These are phyloP conservation scores for Bathynomus jamesi DNA, from an alignment of 1,140 invertebrate genomes.

Conservation along the genomic window DNA sequence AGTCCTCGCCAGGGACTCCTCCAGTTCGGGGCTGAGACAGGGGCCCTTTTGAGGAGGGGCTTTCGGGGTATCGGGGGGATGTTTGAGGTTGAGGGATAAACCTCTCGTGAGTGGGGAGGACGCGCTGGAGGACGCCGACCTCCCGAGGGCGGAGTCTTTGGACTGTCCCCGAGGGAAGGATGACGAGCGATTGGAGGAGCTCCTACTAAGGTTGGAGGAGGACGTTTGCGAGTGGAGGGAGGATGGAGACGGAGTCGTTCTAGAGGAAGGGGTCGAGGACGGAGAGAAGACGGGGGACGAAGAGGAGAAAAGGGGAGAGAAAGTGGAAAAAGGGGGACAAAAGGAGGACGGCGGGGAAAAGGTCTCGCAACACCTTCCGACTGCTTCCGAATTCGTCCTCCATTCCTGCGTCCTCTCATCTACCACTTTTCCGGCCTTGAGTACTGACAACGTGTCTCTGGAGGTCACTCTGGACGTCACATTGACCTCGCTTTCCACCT, in stretches of 20 bases:
- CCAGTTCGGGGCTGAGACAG: slow-evolving; percentile 13
- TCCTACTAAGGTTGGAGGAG: slow-evolving; percentile 4
- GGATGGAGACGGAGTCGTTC: slow-evolving; percentile 17
- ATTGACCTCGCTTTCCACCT: slow-evolving; percentile 59
- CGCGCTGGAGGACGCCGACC: neutral
- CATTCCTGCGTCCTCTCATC: slow-evolving; percentile 59
- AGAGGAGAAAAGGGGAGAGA: no score
- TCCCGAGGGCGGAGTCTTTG: neutral
- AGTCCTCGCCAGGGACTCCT: slow-evolving; percentile 15
- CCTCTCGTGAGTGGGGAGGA: neutral
- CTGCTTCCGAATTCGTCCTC: neutral
- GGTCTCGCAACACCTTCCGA: neutral
- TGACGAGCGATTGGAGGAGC: neutral
- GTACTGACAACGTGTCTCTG: slow-evolving; percentile 63
- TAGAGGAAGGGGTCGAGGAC: slow-evolving; percentile 5
- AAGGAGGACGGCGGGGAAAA: slow-evolving; percentile 15
- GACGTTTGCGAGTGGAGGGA: neutral
- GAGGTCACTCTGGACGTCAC: slow-evolving; percentile 64
- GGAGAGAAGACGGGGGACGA: slow-evolving; percentile 8
- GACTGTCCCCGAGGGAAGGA: neutral
- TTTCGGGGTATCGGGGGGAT: neutral
- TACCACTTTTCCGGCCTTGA: slow-evolving; percentile 57
- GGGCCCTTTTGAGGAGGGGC: neutral
- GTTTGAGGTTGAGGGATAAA: neutral
- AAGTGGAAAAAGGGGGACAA: no score